Evolutionary conservation across 2,113 vertebrate genomes (phyloP).

Genomic region (Progne subis): DNA sequence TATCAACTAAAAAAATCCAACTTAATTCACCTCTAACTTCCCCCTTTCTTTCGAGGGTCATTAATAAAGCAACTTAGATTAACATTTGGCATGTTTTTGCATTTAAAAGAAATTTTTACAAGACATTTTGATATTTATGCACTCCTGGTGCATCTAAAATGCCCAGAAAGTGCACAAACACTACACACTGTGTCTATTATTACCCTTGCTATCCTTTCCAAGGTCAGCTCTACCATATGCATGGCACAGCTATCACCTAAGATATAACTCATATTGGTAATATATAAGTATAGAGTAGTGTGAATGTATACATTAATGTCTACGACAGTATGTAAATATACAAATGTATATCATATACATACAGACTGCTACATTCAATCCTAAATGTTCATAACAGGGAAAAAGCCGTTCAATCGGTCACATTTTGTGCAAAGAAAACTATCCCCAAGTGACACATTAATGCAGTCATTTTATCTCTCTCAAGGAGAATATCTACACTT

Average conservation of each 20-base stretch:
- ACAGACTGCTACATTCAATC: background rate
- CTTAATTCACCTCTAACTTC: background rate
- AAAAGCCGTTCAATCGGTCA: constrained; percentile 1
- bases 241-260: background rate
- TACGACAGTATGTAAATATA: background rate
- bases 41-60: background rate
- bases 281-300: background rate
- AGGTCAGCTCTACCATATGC: background rate
- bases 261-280: background rate
- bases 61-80: background rate
- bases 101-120: background rate
- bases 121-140: background rate
- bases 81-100: background rate
- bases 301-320: background rate
- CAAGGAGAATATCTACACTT: background rate
- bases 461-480: background rate
- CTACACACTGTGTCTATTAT: background rate
- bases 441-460: background rate
- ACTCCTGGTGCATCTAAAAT: background rate
- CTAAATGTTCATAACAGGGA: background rate
- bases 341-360: background rate
- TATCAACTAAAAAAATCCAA: constrained; percentile 54
- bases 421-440: constrained; percentile 6
- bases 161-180: background rate
- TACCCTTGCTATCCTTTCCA: background rate